Evolutionary conservation across 1,140 invertebrate species (phyloP).

Genomic region (Frieseomelitta varia): DNA sequence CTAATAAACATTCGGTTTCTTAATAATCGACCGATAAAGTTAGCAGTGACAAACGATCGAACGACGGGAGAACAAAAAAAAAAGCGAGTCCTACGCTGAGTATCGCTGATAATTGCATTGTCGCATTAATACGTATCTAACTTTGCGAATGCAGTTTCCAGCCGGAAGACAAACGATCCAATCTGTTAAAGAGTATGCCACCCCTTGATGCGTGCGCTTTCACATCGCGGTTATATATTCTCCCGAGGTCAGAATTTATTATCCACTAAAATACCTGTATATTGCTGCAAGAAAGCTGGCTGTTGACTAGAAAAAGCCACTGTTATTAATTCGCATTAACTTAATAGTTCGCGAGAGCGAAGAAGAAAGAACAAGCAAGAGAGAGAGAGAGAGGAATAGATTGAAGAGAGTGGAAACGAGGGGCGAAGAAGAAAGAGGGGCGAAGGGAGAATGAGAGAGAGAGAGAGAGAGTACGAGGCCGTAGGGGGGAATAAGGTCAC

Average conservation of each 20-base stretch:
- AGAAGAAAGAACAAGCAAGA: background rate
- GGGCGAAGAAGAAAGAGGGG: background rate
- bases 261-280: slow-evolving; percentile 65
- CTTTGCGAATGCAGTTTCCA: slow-evolving; percentile 49
- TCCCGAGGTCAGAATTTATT: slow-evolving; percentile 59
- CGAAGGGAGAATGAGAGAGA: slow-evolving; percentile 9
- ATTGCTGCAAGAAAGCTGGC: slow-evolving; percentile 61
- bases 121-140: slow-evolving; percentile 53
- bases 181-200: slow-evolving; percentile 57
- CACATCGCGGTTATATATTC: slow-evolving; percentile 57
- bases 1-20: slow-evolving; percentile 21
- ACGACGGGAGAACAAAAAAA: background rate
- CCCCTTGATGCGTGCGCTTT: slow-evolving; percentile 59
- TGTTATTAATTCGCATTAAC: slow-evolving; percentile 80
- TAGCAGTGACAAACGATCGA: slow-evolving; percentile 31
- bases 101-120: slow-evolving; percentile 41
- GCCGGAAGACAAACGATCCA: slow-evolving; percentile 64
- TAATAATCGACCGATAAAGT: slow-evolving; percentile 35
- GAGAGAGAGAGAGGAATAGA: background rate
- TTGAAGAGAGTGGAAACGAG: background rate
- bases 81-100: no score
- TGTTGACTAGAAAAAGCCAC: slow-evolving; percentile 69
- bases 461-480: background rate
- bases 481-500: slow-evolving; percentile 78
- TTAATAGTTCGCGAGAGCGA: slow-evolving; percentile 69